Conservation (phyloP, 1,140 invertebrate species). For the Magallana gigas region DNA sequence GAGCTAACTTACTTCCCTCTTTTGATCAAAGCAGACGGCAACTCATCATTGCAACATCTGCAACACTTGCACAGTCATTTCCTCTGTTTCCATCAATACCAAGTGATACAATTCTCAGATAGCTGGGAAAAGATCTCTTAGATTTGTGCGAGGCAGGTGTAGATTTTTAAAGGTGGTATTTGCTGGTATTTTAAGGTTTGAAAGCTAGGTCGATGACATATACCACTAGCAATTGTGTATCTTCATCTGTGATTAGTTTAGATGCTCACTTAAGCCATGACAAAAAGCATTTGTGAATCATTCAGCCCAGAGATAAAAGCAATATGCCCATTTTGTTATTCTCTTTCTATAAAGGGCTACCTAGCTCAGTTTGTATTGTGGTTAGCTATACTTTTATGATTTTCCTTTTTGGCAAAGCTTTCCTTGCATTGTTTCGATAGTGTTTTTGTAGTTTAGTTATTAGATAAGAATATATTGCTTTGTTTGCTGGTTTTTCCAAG, state of each 20-base stretch:
- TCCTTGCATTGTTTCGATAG: constrained; percentile 16
- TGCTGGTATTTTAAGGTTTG: constrained; percentile 1
- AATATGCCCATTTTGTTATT: not conserved
- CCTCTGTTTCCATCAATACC: not conserved
- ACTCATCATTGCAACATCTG: not conserved
- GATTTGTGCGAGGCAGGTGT: constrained; percentile 5
- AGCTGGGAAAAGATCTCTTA: not conserved
- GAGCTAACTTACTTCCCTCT: not conserved
- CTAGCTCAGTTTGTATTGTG: not conserved
- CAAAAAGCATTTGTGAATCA: constrained; percentile 26
- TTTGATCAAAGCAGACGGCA: constrained; percentile 11
- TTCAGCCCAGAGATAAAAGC: constrained; percentile 19
- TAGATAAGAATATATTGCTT: not conserved
- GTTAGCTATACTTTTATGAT: constrained; percentile 12
- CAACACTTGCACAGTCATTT: not conserved
- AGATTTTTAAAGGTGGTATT: not conserved
- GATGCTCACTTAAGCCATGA: not conserved
- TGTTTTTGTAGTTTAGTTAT: not conserved
- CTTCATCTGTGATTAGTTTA: constrained; percentile 8
- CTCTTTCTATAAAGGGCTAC: not conserved
- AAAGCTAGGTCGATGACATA: not conserved
- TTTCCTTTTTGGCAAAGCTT: constrained; percentile 1
- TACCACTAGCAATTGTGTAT: not conserved
- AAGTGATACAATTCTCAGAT: not conserved
- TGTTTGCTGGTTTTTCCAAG: constrained; percentile 7